Conservation (phyloP, 2,113 vertebrate genomes). For the Sarotherodon lohbergeri region DNA sequence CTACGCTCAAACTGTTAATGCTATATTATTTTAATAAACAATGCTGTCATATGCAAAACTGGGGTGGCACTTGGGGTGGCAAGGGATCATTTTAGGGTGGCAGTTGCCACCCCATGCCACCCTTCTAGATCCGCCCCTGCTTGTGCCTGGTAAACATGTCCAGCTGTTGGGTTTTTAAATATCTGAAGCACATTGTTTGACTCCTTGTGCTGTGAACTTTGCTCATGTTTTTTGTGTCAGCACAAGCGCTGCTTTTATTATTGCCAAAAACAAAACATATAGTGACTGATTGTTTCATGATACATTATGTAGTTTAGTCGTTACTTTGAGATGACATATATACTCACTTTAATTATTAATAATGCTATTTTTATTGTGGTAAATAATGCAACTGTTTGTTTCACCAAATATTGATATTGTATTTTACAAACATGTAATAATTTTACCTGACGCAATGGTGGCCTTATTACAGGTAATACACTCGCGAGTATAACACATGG, state of each 20-base stretch:
- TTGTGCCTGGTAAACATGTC: neutral
- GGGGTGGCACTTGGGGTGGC: too few relatives aligned
- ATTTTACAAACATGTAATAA: neutral
- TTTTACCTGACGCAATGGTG: neutral
- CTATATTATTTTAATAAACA: too few relatives aligned
- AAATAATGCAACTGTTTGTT: neutral
- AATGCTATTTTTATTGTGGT: neutral
- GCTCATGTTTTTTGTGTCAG: neutral
- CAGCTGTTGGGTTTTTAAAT: neutral
- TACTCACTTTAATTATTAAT: neutral
- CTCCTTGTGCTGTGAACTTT: neutral
- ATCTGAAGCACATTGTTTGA: neutral
- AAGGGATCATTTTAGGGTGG: too few relatives aligned
- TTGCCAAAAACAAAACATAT: neutral
- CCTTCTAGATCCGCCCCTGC: too few relatives aligned
- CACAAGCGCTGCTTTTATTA: neutral
- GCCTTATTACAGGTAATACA: neutral
- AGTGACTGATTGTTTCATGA: neutral
- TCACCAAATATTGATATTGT: neutral
- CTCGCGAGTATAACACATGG: neutral
- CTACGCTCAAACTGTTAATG: too few relatives aligned
- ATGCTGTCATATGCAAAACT: too few relatives aligned
- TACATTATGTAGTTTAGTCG: neutral
- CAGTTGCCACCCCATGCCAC: too few relatives aligned
- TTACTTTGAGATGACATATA: neutral